A percentile compares a stretch with the other conserved stretches of the same genome.
These are phyloP conservation scores for Scomberomorus guttatus DNA, from an alignment of 2,797 vertebrate species.

Conservation along the genomic window DNA sequence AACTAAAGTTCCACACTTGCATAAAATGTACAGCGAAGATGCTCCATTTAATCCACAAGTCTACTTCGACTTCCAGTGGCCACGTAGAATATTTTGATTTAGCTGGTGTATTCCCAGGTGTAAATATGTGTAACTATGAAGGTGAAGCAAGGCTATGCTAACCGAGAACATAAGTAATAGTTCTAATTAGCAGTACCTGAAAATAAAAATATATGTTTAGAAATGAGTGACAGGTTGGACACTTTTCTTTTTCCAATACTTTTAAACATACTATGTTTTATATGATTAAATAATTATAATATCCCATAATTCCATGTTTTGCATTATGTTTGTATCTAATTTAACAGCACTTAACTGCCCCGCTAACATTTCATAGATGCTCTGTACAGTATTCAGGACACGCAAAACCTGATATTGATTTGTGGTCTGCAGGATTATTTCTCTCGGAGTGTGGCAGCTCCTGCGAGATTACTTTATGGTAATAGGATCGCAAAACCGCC, in stretches of 20 bases:
- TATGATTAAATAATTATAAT: neutral
- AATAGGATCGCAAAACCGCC: conserved; percentile 60
- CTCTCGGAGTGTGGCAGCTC: conserved; percentile 56
- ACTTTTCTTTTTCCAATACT: conserved; percentile 13
- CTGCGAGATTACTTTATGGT: conserved; percentile 67
- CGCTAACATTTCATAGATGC: conserved; percentile 43
- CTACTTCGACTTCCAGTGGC: neutral
- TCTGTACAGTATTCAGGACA: conserved; percentile 50
- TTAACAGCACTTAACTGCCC: conserved; percentile 30
- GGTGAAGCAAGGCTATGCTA: neutral
- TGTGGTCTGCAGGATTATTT: conserved; percentile 59
- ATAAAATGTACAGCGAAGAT: neutral
- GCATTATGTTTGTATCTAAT: conserved; percentile 30
- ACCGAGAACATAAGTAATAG: neutral
- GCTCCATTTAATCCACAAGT: neutral
- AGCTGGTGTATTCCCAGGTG: neutral
- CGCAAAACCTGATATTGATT: conserved; percentile 66
- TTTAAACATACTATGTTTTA: neutral
- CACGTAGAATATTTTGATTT: neutral
- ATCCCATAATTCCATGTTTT: conserved; percentile 24
- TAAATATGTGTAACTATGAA: neutral
- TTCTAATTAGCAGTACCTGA: too few relatives aligned
- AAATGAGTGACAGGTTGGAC: neutral
- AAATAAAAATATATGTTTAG: neutral
- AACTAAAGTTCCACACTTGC: neutral